Evolutionary conservation across 2,113 vertebrate species (phyloP).

Genomic region (Phrynosoma platyrhinos): DNA sequence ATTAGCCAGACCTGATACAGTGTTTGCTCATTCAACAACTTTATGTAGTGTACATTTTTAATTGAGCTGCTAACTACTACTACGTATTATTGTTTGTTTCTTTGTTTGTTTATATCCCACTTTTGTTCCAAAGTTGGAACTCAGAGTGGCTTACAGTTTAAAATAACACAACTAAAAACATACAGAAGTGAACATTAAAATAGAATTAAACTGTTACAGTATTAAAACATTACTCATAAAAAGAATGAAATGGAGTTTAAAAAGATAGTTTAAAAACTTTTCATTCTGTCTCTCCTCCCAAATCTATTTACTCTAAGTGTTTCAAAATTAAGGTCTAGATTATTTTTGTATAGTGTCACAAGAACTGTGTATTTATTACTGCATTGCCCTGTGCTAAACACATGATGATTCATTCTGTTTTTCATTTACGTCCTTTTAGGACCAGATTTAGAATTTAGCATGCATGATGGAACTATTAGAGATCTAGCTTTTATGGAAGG

Average conservation of each 20-base stretch:
- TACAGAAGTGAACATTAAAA: too few species aligned
- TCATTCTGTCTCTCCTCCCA: not conserved
- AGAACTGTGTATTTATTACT: not conserved
- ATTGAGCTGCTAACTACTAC: not conserved
- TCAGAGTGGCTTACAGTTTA: too few species aligned
- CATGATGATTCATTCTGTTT: not conserved
- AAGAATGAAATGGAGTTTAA: too few species aligned
- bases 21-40: not conserved
- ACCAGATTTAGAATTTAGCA: conserved; percentile 95
- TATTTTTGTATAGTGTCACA: not conserved
- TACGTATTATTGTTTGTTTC: too few species aligned
- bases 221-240: too few species aligned
- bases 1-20: too few species aligned
- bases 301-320: not conserved
- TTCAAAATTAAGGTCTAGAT: not conserved
- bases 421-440: conserved; percentile 78
- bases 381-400: not conserved
- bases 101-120: too few species aligned
- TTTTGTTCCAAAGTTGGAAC: too few species aligned
- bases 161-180: too few species aligned
- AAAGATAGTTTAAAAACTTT: not conserved
- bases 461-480: conserved; percentile 98
- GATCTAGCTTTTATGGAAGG: conserved; percentile 99
- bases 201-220: too few species aligned
- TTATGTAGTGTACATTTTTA: not conserved